These are phyloP conservation scores for Nothoprocta perdicaria DNA, from an alignment of 2,113 vertebrate species.

Conservation along the genomic window DNA sequence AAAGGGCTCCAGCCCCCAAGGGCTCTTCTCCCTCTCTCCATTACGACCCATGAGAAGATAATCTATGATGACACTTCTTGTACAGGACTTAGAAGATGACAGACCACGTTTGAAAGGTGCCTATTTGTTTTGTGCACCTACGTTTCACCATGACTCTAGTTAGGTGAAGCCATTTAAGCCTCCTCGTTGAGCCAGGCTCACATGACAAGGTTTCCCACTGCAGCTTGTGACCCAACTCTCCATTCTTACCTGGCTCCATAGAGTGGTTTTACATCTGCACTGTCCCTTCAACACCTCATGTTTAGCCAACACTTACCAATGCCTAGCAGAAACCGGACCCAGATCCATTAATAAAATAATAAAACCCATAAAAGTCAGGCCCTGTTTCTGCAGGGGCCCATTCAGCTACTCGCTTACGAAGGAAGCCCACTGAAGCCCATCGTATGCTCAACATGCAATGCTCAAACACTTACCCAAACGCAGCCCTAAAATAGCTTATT, in stretches of 20 bases:
- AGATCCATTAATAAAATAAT: neutral
- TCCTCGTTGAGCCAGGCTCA: neutral
- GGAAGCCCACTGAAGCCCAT: neutral
- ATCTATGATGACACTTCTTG: neutral
- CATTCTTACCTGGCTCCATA: neutral
- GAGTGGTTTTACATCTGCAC: neutral
- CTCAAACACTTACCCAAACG: neutral
- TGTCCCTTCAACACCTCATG: neutral
- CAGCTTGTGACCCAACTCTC: neutral
- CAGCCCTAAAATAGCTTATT: neutral
- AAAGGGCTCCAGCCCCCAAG: neutral
- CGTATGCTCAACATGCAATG: neutral
- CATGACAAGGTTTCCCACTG: neutral
- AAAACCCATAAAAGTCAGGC: neutral
- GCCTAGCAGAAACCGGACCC: neutral
- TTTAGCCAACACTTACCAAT: neutral
- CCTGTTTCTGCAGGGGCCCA: neutral
- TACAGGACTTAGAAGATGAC: no score
- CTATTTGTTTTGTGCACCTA: no score
- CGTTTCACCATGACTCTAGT: neutral
- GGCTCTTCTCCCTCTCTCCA: neutral
- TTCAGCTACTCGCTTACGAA: neutral
- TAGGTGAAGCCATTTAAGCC: neutral
- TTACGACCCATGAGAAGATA: neutral
- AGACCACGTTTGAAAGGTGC: neutral